These are phyloP conservation scores for Sebastes itinus DNA, from an alignment of 2,797 vertebrate genomes.

Conservation along the genomic window DNA sequence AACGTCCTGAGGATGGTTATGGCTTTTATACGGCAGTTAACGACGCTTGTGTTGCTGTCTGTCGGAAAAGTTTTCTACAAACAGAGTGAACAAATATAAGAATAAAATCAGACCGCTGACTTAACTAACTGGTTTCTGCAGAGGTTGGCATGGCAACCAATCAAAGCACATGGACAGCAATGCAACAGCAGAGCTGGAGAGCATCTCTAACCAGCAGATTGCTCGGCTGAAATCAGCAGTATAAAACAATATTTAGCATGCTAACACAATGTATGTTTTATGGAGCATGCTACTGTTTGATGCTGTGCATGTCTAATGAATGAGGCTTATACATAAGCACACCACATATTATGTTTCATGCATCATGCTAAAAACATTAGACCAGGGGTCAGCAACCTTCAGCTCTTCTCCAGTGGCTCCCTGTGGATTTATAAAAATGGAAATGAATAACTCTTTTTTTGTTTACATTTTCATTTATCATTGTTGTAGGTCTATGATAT, in stretches of 20 bases:
- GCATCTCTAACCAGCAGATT: neutral
- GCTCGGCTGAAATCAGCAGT: neutral
- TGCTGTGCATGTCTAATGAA: neutral
- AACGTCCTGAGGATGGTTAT: constrained; percentile 12
- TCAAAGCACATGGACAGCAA: neutral
- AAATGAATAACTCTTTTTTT: no score
- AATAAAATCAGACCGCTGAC: neutral
- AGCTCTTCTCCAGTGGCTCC: no score
- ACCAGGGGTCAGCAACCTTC: no score
- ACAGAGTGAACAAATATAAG: neutral
- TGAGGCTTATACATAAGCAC: neutral
- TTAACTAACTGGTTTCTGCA: neutral
- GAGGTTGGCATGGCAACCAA: constrained; percentile 18
- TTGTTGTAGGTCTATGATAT: no score
- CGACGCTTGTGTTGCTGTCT: neutral
- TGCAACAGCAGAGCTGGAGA: neutral
- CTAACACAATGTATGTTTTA: neutral
- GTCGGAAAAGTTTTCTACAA: neutral
- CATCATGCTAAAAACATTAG: neutral
- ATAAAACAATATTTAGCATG: neutral
- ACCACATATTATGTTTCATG: neutral
- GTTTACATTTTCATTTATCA: no score
- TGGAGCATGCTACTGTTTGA: neutral
- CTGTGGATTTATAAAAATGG: no score
- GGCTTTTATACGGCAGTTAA: constrained; percentile 9